phyloP scores from a whole-genome alignment of 2,113 vertebrate genomes.

The Sylvietta virens region DNA sequence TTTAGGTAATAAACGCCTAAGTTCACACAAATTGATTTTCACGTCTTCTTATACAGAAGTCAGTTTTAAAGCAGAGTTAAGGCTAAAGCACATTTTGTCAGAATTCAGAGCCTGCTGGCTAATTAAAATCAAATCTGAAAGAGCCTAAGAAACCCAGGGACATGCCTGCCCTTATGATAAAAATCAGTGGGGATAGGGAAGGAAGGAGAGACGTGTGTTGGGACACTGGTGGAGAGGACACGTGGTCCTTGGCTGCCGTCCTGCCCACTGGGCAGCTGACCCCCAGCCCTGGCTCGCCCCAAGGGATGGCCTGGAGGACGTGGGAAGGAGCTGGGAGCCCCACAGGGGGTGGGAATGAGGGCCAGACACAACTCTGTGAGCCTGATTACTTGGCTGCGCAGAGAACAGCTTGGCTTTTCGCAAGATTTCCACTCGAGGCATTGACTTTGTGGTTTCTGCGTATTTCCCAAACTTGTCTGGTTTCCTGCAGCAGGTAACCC shows the following conservation, averaged over 20 bases:
- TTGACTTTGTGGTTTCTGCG: background rate
- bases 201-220: fast-evolving
- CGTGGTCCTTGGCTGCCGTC: background rate
- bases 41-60: background rate
- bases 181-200: background rate
- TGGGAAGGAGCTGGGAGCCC: constrained; percentile 20
- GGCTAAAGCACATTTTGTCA: background rate
- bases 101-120: background rate
- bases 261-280: background rate
- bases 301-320: background rate
- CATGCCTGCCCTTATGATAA: background rate
- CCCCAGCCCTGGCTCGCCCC: background rate
- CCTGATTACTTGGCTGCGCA: background rate
- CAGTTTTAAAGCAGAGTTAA: background rate
- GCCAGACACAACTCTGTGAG: background rate
- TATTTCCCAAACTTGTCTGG: background rate
- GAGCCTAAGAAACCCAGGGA: background rate
- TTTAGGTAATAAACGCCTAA: background rate
- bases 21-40: background rate
- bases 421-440: background rate
- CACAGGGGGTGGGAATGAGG: background rate
- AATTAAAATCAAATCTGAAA: background rate
- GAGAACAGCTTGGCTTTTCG: background rate
- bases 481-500: background rate
- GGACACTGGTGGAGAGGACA: background rate